Base-by-base conservation (phyloP, 2,888 invertebrate species). In the Drosophila subquinaria region DNA sequence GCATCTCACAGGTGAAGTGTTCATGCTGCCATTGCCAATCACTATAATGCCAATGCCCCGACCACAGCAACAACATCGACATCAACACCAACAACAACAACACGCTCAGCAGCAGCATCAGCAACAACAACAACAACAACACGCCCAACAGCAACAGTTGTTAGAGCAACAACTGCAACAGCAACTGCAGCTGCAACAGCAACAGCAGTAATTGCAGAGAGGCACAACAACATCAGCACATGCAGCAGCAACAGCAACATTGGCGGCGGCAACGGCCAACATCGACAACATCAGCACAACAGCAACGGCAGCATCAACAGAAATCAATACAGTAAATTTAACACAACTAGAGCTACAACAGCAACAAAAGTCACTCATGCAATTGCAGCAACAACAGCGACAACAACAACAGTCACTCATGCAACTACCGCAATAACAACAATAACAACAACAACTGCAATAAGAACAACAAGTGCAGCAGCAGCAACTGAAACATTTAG, bases 1-100 rank as follows among this genome's bases (percentile, higher is more conserved):
- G 89, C 84, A 83, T 83, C 84, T 79, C 89, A 79, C 79, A 84
- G 84, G 84, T 84, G 84, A 84, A 84, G 76, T 81, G 87, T 81
- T 84, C 88, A 76, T 89, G 89, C 84, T 84, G 84, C 89, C 84
- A 81, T 87, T 84, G 84, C 84, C 76, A 47, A 76, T 76, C 68
- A 78, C 66, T 75, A 72, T 83, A 69, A 73, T 77, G 69, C 80
- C 80, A 79, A 73, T 81, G 78, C 63, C 78, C 63, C 63, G 20
- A 67, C 60, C 47, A 57, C 59, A 65, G 11, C 63, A 45, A 43
- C 68, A 45, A 13, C 65, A 45, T 11, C 65, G n/a, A 5, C 36
- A 42, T 6, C 52, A 36, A 17, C n/a, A n/a, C n/a, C 51, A 33
- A 13, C 43, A 38, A 40, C 65, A 51, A 30, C 30, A 27, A 27